A percentile compares a stretch with the other conserved stretches of the same genome.
Evolutionary conservation across 1,140 invertebrate species (phyloP).

Genomic region (Sarcophaga peregrina): DNA sequence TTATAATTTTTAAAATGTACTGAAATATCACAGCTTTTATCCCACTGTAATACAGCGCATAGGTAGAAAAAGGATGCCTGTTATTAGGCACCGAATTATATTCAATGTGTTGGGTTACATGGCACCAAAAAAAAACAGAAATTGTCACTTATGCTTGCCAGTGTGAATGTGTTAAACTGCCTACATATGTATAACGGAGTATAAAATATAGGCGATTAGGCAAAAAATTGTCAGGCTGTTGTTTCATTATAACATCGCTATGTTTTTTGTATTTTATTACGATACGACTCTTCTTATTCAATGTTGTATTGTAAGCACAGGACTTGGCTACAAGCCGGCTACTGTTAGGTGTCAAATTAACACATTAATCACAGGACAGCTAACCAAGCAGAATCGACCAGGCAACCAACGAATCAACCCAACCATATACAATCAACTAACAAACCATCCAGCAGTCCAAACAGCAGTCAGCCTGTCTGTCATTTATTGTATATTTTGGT

Average conservation of each 20-base stretch:
- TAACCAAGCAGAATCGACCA: constrained; percentile 10
- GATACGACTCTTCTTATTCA: background rate
- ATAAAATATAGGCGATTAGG: constrained; percentile 9
- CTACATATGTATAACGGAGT: background rate
- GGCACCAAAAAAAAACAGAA: background rate
- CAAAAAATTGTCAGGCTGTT: constrained; percentile 23
- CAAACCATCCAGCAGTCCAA: background rate
- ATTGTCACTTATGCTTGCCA: background rate
- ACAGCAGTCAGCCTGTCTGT: constrained; percentile 1
- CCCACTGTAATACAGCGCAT: background rate
- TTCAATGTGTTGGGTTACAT: background rate
- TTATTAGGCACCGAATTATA: constrained; percentile 33
- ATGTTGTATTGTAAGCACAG: background rate
- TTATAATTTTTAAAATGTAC: too few relatives aligned
- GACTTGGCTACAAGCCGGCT: constrained; percentile 13
- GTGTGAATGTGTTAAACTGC: constrained; percentile 31
- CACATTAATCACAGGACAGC: constrained; percentile 41
- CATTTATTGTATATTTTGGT: background rate
- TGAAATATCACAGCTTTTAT: too few relatives aligned
- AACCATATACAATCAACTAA: constrained; percentile 1
- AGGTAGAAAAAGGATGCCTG: constrained; percentile 29
- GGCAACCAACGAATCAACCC: constrained; percentile 4
- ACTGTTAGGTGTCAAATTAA: constrained; percentile 42
- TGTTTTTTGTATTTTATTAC: background rate
- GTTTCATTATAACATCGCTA: constrained; percentile 11